These are phyloP conservation scores for Xenotilapia flavipinnis DNA, from an alignment of 2,113 vertebrate genomes.

Conservation along the genomic window DNA sequence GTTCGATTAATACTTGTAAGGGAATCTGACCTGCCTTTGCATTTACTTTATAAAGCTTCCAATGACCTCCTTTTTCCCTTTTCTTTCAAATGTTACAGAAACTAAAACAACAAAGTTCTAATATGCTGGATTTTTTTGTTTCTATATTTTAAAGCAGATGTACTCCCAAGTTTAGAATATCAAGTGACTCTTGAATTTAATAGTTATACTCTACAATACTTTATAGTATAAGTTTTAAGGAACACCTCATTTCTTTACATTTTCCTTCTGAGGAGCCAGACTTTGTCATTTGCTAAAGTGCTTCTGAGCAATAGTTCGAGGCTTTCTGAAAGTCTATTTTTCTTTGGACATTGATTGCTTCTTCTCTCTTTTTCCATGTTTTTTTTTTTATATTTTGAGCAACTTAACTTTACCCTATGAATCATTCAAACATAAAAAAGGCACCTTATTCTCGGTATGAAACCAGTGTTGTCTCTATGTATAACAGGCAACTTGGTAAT, in stretches of 20 bases:
- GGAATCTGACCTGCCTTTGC: background rate
- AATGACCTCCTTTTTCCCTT: background rate
- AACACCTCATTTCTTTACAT: background rate
- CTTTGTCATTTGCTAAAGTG: background rate
- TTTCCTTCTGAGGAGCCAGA: background rate
- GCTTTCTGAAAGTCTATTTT: background rate
- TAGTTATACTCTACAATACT: background rate
- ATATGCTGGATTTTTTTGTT: background rate
- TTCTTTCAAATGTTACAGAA: background rate
- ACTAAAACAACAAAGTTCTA: background rate
- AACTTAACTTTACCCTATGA: background rate
- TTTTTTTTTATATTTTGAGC: background rate
- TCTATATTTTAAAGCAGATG: background rate
- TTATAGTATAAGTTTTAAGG: background rate
- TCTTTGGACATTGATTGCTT: background rate
- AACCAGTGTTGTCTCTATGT: background rate
- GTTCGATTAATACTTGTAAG: background rate
- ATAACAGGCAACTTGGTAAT: background rate
- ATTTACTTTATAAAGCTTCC: background rate
- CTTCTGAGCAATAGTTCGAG: background rate
- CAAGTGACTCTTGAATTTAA: background rate
- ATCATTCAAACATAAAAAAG: background rate
- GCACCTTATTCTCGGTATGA: background rate
- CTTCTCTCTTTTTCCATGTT: background rate
- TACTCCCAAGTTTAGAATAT: background rate